These are phyloP conservation scores for Drosophila nigritarsus DNA, from an alignment of 2,888 invertebrate genomes.

Conservation along the genomic window DNA sequence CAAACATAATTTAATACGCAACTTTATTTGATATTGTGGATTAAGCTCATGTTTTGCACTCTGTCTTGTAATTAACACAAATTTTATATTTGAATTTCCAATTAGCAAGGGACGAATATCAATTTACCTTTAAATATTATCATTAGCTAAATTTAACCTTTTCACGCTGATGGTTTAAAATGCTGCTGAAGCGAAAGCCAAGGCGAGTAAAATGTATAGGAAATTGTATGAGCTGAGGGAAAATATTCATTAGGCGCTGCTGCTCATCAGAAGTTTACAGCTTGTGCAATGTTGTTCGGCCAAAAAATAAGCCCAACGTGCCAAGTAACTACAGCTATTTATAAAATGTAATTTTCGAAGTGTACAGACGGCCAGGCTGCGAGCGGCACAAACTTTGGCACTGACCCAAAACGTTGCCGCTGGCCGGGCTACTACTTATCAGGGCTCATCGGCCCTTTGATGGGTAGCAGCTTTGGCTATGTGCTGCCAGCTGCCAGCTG, in stretches of 20 bases:
- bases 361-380: constrained; percentile 20
- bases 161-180: constrained; percentile 10
- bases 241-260: constrained; percentile 63
- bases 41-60: not conserved
- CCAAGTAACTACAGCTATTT: constrained; percentile 44
- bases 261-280: constrained; percentile 76
- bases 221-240: constrained; percentile 48
- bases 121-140: not conserved
- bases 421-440: constrained; percentile 48
- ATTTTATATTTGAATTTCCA: not conserved
- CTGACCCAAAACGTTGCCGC: constrained; percentile 67
- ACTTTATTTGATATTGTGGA: not conserved
- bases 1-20: not conserved
- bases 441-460: constrained; percentile 54
- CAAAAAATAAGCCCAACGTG: constrained; percentile 43
- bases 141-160: not conserved
- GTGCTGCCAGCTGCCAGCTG: constrained; percentile 9
- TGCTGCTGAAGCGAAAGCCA: not conserved
- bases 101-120: constrained; percentile 5
- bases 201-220: constrained; percentile 48
- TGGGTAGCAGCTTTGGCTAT: constrained; percentile 42
- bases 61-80: not conserved
- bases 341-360: constrained; percentile 59
- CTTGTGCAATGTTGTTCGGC: constrained; percentile 34
- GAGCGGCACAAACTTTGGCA: constrained; percentile 57